Percentiles rank a stretch among this genome's conserved stretches.
Evolutionary conservation across 2,888 invertebrate genomes (phyloP).

Genomic region (Ypsolopha scabrella): DNA sequence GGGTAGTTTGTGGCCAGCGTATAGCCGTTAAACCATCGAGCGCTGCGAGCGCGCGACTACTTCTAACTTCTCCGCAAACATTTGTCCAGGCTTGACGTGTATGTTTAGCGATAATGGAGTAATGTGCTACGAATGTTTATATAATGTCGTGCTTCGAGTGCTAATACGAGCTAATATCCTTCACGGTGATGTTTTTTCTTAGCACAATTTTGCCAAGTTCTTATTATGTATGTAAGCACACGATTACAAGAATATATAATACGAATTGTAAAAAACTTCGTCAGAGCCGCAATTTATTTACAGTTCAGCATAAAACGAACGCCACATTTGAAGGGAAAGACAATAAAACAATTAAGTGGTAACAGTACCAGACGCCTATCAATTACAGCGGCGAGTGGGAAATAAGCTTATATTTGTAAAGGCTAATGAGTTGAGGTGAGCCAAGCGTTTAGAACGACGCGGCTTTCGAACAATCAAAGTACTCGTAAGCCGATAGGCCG

Average conservation of each 20-base stretch:
- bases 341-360: neutral
- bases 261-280: no score
- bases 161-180: slow-evolving; percentile 31
- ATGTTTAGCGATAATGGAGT: slow-evolving; percentile 44
- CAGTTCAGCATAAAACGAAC: no score
- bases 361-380: neutral
- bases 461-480: slow-evolving; percentile 20
- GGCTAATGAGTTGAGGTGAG: slow-evolving; percentile 15
- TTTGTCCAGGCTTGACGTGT: slow-evolving; percentile 37
- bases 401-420: slow-evolving; percentile 11
- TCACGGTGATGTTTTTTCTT: neutral
- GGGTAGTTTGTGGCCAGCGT: no score
- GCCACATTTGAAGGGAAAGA: neutral
- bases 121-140: slow-evolving; percentile 48
- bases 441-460: slow-evolving; percentile 10
- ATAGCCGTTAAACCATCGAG: neutral
- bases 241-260: no score
- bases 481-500: slow-evolving; percentile 13
- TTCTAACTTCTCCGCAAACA: slow-evolving; percentile 42
- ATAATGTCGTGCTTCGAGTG: slow-evolving; percentile 30
- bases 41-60: slow-evolving; percentile 8
- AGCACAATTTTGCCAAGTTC: no score
- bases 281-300: no score
- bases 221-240: no score
- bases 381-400: neutral